phyloP scores from a whole-genome alignment of 1,140 invertebrate species.

The Atta cephalotes region DNA sequence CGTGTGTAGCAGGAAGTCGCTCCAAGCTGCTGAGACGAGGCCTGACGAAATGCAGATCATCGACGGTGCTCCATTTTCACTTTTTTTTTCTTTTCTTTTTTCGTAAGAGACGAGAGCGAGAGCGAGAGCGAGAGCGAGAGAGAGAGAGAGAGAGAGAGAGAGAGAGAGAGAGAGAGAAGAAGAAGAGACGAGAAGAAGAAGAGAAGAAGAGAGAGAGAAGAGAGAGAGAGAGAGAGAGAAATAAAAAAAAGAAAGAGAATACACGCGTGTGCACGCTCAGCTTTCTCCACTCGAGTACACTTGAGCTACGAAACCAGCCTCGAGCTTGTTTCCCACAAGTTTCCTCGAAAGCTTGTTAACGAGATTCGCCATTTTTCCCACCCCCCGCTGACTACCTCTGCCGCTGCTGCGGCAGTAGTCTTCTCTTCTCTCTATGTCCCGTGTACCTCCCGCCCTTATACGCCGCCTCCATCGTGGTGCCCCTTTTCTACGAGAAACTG shows the following conservation, averaged over 20 bases:
- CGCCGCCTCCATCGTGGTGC: slow-evolving; percentile 56
- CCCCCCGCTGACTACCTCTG: slow-evolving; percentile 54
- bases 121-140: neutral
- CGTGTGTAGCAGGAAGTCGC: slow-evolving; percentile 30
- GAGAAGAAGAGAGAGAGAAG: neutral
- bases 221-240: neutral
- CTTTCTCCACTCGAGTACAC: slow-evolving; percentile 79
- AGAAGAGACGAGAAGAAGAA: too few relatives aligned
- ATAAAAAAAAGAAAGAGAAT: slow-evolving; percentile 60
- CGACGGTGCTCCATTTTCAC: neutral
- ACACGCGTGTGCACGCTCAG: slow-evolving; percentile 76
- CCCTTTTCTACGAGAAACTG: slow-evolving; percentile 56
- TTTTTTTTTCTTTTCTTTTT: neutral
- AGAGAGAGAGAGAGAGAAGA: neutral
- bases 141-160: neutral
- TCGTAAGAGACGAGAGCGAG: neutral
- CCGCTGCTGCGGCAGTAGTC: neutral
- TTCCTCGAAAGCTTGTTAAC: slow-evolving; percentile 83
- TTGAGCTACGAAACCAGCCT: slow-evolving; percentile 74
- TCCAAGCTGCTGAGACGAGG: slow-evolving; percentile 11
- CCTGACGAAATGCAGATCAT: neutral
- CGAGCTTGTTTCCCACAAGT: slow-evolving; percentile 76
- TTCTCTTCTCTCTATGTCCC: slow-evolving; percentile 43
- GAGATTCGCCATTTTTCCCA: slow-evolving; percentile 79
- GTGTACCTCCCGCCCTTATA: slow-evolving; percentile 54